A percentile compares a stretch with the other conserved stretches of the same genome.
Conservation (phyloP, 2,888 invertebrate species). For the Epinotia bilunana region DNA sequence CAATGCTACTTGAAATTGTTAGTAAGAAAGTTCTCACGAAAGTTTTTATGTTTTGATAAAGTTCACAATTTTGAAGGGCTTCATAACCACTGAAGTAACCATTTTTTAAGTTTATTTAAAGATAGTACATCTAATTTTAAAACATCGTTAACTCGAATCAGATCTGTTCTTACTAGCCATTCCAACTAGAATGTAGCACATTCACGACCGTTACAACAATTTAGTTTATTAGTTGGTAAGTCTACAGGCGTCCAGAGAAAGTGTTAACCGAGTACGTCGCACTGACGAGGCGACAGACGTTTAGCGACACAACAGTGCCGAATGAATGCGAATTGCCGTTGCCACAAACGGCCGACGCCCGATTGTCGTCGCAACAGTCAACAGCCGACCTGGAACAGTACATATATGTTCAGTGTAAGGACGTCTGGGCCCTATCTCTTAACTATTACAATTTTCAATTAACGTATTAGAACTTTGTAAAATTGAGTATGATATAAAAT, state of each 20-base stretch:
- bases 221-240: not conserved
- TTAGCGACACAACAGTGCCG: conserved; percentile 44
- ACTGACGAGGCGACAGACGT: conserved; percentile 33
- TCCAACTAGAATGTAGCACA: not conserved
- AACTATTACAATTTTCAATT: no score
- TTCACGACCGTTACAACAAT: not conserved
- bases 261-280: conserved; percentile 7
- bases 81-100: no score
- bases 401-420: not conserved
- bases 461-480: no score
- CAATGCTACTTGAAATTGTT: no score
- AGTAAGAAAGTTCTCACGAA: no score
- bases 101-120: no score
- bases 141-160: not conserved
- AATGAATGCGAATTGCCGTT: conserved; percentile 77
- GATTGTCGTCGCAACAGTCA: conserved; percentile 75
- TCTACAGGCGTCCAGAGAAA: not conserved
- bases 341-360: conserved; percentile 76
- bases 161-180: not conserved
- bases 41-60: no score
- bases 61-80: no score
- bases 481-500: no score
- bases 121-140: no score
- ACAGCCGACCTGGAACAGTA: conserved; percentile 18
- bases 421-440: no score